Percentiles rank a stretch among this genome's conserved stretches.
phyloP scores from a whole-genome alignment of 2,113 vertebrate species.

The Dasypus novemcinctus region DNA sequence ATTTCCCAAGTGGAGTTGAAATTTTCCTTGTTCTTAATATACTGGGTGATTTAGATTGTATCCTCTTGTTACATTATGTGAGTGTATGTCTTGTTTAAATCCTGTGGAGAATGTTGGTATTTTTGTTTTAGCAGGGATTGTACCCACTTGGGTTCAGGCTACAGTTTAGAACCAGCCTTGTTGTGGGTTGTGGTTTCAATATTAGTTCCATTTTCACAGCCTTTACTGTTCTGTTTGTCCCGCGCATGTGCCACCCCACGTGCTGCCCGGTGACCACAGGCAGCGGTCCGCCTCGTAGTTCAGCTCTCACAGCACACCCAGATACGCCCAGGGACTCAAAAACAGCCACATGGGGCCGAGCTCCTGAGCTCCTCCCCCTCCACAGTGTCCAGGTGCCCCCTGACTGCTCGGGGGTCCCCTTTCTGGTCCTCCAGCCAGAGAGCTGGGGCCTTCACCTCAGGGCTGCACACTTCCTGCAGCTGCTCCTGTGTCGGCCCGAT shows the following conservation, averaged over 20 bases:
- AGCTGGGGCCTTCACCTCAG: neutral
- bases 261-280: neutral
- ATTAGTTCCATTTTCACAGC: neutral
- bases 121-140: neutral
- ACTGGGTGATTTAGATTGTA: neutral
- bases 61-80: rapidly evolving
- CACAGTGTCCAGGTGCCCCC: neutral
- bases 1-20: neutral
- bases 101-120: neutral
- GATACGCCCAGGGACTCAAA: neutral
- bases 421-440: neutral
- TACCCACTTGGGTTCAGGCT: neutral
- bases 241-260: neutral
- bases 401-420: neutral
- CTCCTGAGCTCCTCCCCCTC: neutral
- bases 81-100: neutral
- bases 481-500: neutral
- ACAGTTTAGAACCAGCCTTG: neutral
- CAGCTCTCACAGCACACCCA: neutral
- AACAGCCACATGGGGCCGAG: too few relatives aligned
- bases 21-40: neutral
- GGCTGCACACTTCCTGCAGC: neutral
- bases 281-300: rapidly evolving
- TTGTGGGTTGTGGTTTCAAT: neutral
- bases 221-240: neutral